Conservation (phyloP, 2,888 invertebrate genomes). For the Nymphalis urticae region DNA sequence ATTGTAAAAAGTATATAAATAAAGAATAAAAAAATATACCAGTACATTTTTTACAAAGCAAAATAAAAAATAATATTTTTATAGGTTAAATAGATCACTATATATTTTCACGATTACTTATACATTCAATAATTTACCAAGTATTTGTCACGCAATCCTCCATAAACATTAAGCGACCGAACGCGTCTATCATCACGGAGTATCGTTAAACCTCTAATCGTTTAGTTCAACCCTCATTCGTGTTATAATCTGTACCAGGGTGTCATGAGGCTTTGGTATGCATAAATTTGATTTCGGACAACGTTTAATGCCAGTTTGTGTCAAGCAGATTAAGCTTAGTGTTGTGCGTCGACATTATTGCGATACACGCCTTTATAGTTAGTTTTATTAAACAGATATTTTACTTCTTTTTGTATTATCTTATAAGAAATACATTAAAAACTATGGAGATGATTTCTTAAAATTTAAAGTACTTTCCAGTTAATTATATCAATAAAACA, state of each 20-base stretch:
- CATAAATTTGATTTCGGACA: constrained; percentile 46
- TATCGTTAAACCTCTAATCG: constrained; percentile 21
- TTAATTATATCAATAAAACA: no score
- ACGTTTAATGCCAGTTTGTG: constrained; percentile 46
- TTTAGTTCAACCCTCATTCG: constrained; percentile 16
- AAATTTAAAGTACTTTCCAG: no score
- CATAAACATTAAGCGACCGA: constrained; percentile 16
- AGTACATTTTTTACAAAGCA: no score
- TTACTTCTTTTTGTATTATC: no score
- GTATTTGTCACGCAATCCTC: neutral
- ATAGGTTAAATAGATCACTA: neutral
- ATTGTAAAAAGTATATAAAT: no score
- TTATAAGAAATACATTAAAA: no score
- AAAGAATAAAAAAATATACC: no score
- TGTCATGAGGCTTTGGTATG: constrained; percentile 40
- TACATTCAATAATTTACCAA: neutral
- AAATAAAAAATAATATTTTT: no score
- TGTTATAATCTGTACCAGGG: constrained; percentile 32
- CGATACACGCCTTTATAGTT: no score
- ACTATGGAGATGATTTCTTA: no score
- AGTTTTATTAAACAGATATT: no score
- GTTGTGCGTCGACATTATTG: neutral
- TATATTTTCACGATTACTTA: neutral
- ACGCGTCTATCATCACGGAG: constrained; percentile 19
- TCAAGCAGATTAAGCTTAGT: constrained; percentile 1